Conservation (phyloP, 1,140 invertebrate genomes). For the Trypoxylus dichotomus region DNA sequence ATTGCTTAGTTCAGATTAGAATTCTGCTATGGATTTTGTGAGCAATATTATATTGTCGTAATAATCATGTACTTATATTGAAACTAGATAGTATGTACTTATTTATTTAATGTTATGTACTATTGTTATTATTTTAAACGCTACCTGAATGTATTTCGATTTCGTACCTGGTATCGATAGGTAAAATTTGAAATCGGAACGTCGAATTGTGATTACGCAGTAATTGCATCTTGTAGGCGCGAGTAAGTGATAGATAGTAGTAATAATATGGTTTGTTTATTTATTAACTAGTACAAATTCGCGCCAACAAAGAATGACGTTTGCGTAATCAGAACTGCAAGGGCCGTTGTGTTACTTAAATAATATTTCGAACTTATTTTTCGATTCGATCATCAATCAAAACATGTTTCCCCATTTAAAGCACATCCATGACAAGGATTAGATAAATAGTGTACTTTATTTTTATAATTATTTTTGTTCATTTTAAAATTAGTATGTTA, state of each 20-base stretch:
- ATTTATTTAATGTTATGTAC: background rate
- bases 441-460: background rate
- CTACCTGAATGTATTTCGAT: background rate
- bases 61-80: background rate
- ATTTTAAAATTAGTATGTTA: background rate
- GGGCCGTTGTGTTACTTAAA: background rate
- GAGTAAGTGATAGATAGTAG: background rate
- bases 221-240: background rate
- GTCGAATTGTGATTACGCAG: too few relatives aligned
- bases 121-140: background rate
- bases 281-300: background rate
- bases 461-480: background rate
- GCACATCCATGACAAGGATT: background rate
- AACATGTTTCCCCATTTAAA: background rate
- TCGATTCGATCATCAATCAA: background rate
- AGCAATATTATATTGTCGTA: background rate
- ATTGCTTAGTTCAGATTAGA: slow-evolving; percentile 20
- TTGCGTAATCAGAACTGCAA: background rate
- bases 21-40: background rate
- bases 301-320: background rate
- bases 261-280: background rate
- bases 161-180: background rate
- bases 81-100: slow-evolving; percentile 15
- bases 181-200: background rate
- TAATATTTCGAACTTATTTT: too few relatives aligned